Evolutionary conservation across 2,888 invertebrate genomes (phyloP), one percentile per base, ranked within the genome.

Genomic region (Malthinus seriepunctatus): DNA sequence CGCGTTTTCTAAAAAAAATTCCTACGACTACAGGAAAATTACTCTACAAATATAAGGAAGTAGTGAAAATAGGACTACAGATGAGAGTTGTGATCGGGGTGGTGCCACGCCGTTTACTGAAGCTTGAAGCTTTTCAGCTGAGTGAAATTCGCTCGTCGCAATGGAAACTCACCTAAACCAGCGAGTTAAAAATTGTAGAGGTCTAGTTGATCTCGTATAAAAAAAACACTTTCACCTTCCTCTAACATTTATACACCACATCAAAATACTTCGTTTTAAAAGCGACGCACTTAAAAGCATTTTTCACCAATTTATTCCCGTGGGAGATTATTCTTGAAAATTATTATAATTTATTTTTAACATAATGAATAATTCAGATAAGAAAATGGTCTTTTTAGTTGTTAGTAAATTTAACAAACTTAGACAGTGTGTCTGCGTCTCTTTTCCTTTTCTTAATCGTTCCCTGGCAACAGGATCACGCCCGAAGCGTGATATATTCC

Each of bases 71-170:
- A 48, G 44, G 62, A 47, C 51, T 54, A 49, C 10, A 49, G 51
- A 34, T 53, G 53, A 57, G 53, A 62, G 60, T 57, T 55, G 56
- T 52, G 59, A 59, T 49, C 61, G 54, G 64, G 61, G 61, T 63
- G 61, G 61, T 59, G 62, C 60, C 63, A 60, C 65, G 63, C 62
- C 51, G 60, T 52, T 48, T 57, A 65, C 65, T 63, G 59, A 56
- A 57, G 51, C 23, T 23, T 23, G 23, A 23, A 23, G 23, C 23
- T 23, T 48, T 48, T 47, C 60, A 33, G 46, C 56, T 51, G 49
- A 55, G 39, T 44, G 49, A 48, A 37, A 48, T 48, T 49, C 52
- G 56, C 32, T 39, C 54, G 48, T 45, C 52, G 31, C 54, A 54
- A 51, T 47, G 54, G 47, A 54, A 50, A 58, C 50, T 37, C 23